phyloP scores from a whole-genome alignment of 2,797 vertebrate species.

The Amphiprion clarkii region DNA sequence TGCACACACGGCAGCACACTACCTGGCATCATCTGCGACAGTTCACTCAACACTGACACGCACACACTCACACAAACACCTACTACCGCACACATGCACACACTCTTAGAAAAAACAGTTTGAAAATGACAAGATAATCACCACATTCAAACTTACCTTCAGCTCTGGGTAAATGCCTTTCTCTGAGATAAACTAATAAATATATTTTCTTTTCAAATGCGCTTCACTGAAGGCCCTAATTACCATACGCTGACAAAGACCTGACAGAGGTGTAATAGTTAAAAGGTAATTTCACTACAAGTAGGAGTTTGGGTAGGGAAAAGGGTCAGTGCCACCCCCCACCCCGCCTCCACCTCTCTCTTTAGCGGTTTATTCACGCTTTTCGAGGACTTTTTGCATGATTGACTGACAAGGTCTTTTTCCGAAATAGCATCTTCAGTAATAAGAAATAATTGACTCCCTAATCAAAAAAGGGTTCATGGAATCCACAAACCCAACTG shows the following conservation, averaged over 20 bases:
- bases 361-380: constrained; percentile 84
- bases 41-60: constrained; percentile 36
- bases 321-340: constrained; percentile 72
- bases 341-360: constrained; percentile 61
- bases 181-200: constrained; percentile 87
- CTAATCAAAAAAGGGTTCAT: constrained; percentile 86
- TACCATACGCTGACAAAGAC: constrained; percentile 85
- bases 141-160: constrained; percentile 88
- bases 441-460: constrained; percentile 88
- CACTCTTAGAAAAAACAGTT: constrained; percentile 53
- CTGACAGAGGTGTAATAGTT: constrained; percentile 90
- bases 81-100: constrained; percentile 35
- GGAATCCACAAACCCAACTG: constrained; percentile 84
- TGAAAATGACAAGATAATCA: constrained; percentile 90
- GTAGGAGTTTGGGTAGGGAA: constrained; percentile 81
- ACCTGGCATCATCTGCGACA: constrained; percentile 50
- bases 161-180: constrained; percentile 82
- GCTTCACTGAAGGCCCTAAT: constrained; percentile 83
- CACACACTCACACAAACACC: constrained; percentile 44
- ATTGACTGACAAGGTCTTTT: constrained; percentile 89
- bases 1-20: constrained; percentile 28
- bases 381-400: constrained; percentile 83
- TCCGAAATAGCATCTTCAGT: constrained; percentile 88
- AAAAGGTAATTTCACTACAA: constrained; percentile 89
- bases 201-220: constrained; percentile 87